A percentile compares a stretch with the other conserved stretches of the same genome.
Evolutionary conservation across 2,888 invertebrate genomes (phyloP).

Genomic region (Teleiodes luculella): DNA sequence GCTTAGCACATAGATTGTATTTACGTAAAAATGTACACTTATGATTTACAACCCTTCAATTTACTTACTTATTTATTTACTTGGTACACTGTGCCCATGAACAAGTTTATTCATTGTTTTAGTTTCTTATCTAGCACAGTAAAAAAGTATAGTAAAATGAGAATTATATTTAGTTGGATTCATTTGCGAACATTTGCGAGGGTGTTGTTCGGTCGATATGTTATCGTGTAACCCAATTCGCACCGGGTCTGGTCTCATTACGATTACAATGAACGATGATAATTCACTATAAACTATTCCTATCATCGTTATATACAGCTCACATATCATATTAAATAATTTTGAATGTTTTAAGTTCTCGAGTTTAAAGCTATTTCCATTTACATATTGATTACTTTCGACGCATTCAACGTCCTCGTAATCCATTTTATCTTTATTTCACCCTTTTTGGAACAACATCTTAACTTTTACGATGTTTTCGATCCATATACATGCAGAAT

Average conservation of each 20-base stretch:
- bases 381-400: slow-evolving; percentile 8
- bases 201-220: slow-evolving; percentile 37
- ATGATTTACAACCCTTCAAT: too few relatives aligned
- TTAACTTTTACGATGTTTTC: slow-evolving; percentile 5
- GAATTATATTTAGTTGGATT: not conserved
- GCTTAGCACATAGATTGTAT: too few relatives aligned
- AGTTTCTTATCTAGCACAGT: not conserved
- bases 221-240: slow-evolving; percentile 73
- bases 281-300: not conserved
- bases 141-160: not conserved
- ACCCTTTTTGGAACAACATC: slow-evolving; percentile 2
- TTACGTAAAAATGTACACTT: too few relatives aligned
- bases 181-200: slow-evolving; percentile 17
- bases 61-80: too few relatives aligned
- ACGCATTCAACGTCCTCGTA: slow-evolving; percentile 1
- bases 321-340: not conserved
- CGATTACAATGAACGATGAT: slow-evolving; percentile 18
- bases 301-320: not conserved
- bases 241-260: slow-evolving; percentile 58
- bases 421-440: not conserved
- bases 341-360: not conserved
- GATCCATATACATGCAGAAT: slow-evolving; percentile 5
- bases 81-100: not conserved
- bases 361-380: not conserved
- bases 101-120: not conserved